Conservation (phyloP, 2,797 vertebrate species). For the Phalanger gymnotis region DNA sequence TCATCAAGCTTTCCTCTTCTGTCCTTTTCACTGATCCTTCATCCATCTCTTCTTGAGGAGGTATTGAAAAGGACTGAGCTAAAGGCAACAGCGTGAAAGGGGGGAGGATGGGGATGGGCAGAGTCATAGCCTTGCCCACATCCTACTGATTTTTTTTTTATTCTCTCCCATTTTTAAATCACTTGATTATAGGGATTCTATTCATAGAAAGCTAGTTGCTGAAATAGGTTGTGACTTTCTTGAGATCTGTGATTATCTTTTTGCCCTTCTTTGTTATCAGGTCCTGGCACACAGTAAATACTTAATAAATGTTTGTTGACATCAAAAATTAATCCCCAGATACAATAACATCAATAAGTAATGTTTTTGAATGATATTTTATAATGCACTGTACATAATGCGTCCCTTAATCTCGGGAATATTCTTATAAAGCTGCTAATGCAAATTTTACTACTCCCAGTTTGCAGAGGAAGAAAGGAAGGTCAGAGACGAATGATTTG, state of each 20-base stretch:
- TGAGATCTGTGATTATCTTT: not conserved
- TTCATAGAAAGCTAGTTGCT: not conserved
- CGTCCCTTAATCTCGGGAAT: not conserved
- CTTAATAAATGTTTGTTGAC: not conserved
- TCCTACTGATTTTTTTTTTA: not conserved
- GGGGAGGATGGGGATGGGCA: no score
- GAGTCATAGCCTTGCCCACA: not conserved
- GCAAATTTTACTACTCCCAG: not conserved
- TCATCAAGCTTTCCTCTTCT: not conserved
- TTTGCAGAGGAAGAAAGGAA: not conserved
- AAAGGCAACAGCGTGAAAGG: not conserved
- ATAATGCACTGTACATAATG: not conserved
- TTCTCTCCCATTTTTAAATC: not conserved
- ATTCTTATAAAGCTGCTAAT: not conserved
- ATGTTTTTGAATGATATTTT: not conserved
- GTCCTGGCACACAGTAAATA: not conserved
- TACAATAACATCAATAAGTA: not conserved
- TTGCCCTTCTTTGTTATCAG: not conserved
- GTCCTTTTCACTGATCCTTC: not conserved
- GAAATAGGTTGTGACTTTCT: not conserved
- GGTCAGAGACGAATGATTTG: not conserved
- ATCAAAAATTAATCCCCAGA: not conserved
- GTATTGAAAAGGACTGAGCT: not conserved
- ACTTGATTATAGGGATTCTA: not conserved
- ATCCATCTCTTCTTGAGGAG: not conserved